phyloP scores from a whole-genome alignment of 2,113 vertebrate genomes.

The Grammomys surdaster region DNA sequence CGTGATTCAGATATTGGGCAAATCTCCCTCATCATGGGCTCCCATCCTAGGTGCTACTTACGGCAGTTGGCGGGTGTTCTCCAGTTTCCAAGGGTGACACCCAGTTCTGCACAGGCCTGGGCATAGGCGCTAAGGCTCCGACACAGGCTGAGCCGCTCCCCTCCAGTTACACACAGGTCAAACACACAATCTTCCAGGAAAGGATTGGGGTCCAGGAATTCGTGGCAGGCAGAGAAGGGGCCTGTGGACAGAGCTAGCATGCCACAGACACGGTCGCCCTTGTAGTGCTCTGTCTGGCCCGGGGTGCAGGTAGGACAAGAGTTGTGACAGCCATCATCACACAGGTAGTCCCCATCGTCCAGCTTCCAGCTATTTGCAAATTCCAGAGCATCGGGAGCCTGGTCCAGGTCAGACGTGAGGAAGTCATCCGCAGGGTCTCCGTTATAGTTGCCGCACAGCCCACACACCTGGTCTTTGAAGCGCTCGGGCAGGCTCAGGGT shows the following conservation, averaged over 20 bases:
- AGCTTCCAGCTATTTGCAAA: slow-evolving; percentile 83
- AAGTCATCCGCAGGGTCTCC: slow-evolving; percentile 79
- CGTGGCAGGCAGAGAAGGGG: slow-evolving; percentile 86
- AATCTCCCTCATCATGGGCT: not conserved
- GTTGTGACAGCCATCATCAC: slow-evolving; percentile 77
- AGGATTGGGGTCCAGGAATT: slow-evolving; percentile 69
- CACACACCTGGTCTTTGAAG: slow-evolving; percentile 81
- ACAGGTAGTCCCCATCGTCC: slow-evolving; percentile 66
- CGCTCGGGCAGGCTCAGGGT: slow-evolving; percentile 73
- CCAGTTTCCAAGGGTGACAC: slow-evolving; percentile 85
- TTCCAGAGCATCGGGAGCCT: not conserved
- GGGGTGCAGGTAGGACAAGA: slow-evolving; percentile 75
- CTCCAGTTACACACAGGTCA: slow-evolving; percentile 84
- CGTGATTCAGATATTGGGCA: not conserved
- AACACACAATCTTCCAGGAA: slow-evolving; percentile 86
- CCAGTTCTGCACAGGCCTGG: slow-evolving; percentile 83
- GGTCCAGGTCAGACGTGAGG: not conserved
- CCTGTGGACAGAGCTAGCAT: slow-evolving; percentile 71
- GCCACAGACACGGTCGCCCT: slow-evolving; percentile 53
- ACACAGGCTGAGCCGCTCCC: slow-evolving; percentile 80
- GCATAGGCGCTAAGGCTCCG: slow-evolving; percentile 83
- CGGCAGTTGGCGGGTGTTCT: slow-evolving; percentile 84
- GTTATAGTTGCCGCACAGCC: slow-evolving; percentile 89
- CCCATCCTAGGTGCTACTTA: slow-evolving; percentile 84
- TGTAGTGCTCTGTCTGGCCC: slow-evolving; percentile 56